Evolutionary conservation across 1,140 invertebrate genomes (phyloP), one percentile per base, ranked within the genome.

Genomic region (Berghia stephanieae): DNA sequence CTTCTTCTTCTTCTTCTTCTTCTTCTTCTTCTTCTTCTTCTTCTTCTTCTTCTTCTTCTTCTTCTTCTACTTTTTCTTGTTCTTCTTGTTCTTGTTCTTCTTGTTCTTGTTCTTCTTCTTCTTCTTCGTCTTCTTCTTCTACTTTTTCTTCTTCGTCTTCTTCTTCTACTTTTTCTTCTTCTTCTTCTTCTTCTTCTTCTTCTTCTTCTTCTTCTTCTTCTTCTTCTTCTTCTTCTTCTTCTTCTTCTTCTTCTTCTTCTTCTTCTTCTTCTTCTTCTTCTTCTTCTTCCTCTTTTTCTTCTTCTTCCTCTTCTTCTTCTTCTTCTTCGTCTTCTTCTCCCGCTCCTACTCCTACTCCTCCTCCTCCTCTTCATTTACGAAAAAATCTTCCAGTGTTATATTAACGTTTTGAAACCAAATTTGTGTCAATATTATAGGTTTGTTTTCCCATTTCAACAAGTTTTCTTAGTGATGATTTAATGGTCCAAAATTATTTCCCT

Each of bases 151-250:
- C 60, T 63, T 31, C 60, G 13, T 31, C 60, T 63, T 63, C 60
- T 63, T 31, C 60, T 63, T 63, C 60, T 63, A 16, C 60, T 63
- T 63, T 27, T 63, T 63, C 60, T 63, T 63, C 60, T 63, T 63
- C 60, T 63, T 31, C 60, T 63, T 63, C 60, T 63, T 63, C 60
- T 63, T 63, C 60, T 63, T 63, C 60, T 63, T 63, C 60, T 63
- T 63, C 60, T 63, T 63, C 60, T 63, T 63, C 60, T 63, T 63
- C 60, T 63, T 63, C 60, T 63, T 63, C 60, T 63, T 63, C 60
- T 63, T 63, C 60, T 63, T 63, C 60, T 63, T 63, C 60, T 63
- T 63, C 60, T 63, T 63, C 60, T 63, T 63, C 60, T 63, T 63
- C 60, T 63, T 63, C 60, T 63, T 63, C 60, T 63, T 63, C 60